Base-by-base conservation (phyloP, 2,888 invertebrate species). In the Hyalella azteca region DNA sequence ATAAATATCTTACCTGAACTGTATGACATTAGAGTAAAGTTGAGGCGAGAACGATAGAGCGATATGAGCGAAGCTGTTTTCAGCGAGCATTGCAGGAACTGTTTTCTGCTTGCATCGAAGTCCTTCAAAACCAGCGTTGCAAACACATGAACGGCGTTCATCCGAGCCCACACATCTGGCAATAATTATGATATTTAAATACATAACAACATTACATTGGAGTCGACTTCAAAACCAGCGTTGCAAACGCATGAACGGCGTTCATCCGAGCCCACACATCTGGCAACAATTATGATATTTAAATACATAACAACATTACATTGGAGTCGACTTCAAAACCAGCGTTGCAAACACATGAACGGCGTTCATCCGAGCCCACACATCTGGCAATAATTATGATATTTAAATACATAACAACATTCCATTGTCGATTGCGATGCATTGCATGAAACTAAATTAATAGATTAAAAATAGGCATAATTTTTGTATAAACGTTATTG, bases 1-100 rank as follows among this genome's bases (percentile, higher is more conserved):
- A n/a, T n/a, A n/a, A n/a, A n/a, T n/a, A n/a, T n/a, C 79, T 79
- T 15, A 83, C 83, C 83, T 73, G 39, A 81, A 48, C 45, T 81
- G 81, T 1, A 83, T 29, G 4, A 76, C 49, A 15, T 81, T 83
- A 39, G 78, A 78, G 78, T 77, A 78, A 15, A 78, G 76, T 15
- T 78, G 76, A 7, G 83, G 83, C 2, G 60, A 40, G 36, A 78
- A 60, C 13, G 81, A 79, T 22, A 83, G 81, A 0, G 83, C 81
- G 40, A 81, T 75, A 39, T 79, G 81, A 29, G 81, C 80, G 75
- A 80, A 83, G 29, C 81, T 81, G 75, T 60, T 79, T 29, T 60
- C 77, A 26, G 29, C 36, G 50, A 83, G 81, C 22, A 78, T 75
- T 4, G 81, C 45, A 2, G 83, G 80, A n/a, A 29, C 22, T 11